These are phyloP conservation scores for Hypothenemus hampei DNA, from an alignment of 1,140 invertebrate species.

Conservation along the genomic window DNA sequence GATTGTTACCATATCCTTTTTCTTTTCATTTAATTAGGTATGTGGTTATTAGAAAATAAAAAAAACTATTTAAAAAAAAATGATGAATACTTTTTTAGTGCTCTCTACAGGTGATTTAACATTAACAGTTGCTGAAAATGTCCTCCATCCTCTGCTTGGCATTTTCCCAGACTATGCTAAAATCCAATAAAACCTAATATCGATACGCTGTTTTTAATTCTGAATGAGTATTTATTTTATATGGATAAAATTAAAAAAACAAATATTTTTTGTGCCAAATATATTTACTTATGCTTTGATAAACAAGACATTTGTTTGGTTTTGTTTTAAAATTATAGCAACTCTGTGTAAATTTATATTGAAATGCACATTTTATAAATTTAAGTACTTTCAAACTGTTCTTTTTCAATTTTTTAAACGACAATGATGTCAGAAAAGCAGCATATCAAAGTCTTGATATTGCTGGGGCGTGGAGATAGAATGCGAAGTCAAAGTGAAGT, in stretches of 20 bases:
- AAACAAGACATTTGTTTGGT: not conserved
- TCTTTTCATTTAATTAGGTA: too few relatives aligned
- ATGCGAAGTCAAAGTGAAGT: constrained; percentile 16
- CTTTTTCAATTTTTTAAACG: too few relatives aligned
- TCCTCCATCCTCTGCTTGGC: too few relatives aligned
- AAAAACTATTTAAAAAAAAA: too few relatives aligned
- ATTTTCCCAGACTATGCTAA: too few relatives aligned
- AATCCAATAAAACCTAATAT: too few relatives aligned
- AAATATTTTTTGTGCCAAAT: not conserved
- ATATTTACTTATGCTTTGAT: not conserved
- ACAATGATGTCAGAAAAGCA: constrained; percentile 11
- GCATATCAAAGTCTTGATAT: constrained; percentile 13
- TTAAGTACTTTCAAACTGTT: not conserved
- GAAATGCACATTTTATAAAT: too few relatives aligned
- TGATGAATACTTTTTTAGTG: too few relatives aligned
- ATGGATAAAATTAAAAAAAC: not conserved
- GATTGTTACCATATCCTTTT: not conserved
- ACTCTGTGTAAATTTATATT: constrained; percentile 1
- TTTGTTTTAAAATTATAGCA: not conserved
- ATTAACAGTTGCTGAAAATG: too few relatives aligned
- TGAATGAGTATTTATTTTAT: not conserved
- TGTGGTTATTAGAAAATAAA: too few relatives aligned
- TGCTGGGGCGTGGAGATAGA: constrained; percentile 9
- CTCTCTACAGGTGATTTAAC: too few relatives aligned
- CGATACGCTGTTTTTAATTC: not conserved